Base-by-base conservation (phyloP, 2,113 vertebrate species). In the Parotia lawesii region DNA sequence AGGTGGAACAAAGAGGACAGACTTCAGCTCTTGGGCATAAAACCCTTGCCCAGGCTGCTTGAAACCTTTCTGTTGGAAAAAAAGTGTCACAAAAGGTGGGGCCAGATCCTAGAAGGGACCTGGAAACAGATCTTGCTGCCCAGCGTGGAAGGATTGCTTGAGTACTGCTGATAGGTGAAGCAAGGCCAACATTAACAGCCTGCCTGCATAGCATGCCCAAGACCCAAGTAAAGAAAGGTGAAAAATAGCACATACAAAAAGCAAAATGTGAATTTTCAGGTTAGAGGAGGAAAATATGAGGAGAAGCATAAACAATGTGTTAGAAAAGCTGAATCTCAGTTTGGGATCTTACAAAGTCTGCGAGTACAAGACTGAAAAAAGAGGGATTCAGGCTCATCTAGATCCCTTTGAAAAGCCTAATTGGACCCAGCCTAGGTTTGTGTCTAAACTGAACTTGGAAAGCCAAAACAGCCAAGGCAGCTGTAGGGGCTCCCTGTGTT, bases 1-100 rank as follows among this genome's bases (percentile, higher is more conserved):
- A 83, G 64, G 15, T 67, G 51, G 72, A 94, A 87, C 50, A 90
- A 77, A 96, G 65, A 64, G 37, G 42, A 51, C 15, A 90, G 53
- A 67, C 37, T 66, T 62, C 64, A 51, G 11, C 31, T 84, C 33
- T 74, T 6, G 1, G 62, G 37, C 37, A 64, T 45, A 75, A 87
- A 84, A 72, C n/a, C 37, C 57, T 82, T 61, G 33, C n/a, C 44
- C 21, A 61, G 44, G 22, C 20, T 78, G 48, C 62, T 53, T 19
- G 48, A 87, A 87, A 77, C 10, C 16, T 54, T 84, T 51, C 21
- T 25, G n/a, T 17, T 85, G 29, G 48, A n/a, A 71, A 47, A 47
- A 42, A 69, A 56, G 18, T 35, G 35, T 56, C 67, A 22, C 17
- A 82, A 64, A 85, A 91, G 23, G 16, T 72, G 85, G 21, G 18